A percentile compares a stretch with the other conserved stretches of the same genome.
Evolutionary conservation across 2,797 vertebrate genomes (phyloP).

Genomic region (Otus scops): DNA sequence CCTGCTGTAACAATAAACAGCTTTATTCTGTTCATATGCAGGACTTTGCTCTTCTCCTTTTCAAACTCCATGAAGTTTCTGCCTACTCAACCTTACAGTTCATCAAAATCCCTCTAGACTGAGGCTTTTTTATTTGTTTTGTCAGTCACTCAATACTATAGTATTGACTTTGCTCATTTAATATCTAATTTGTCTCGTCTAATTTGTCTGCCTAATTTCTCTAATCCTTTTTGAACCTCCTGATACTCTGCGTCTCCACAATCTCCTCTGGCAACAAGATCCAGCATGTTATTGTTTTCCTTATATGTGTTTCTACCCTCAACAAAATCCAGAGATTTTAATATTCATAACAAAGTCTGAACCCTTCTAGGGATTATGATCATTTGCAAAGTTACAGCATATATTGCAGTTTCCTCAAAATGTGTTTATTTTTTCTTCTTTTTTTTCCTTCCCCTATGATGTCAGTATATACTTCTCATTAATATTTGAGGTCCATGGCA

Average conservation of each 20-base stretch:
- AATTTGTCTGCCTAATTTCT: conserved; percentile 45
- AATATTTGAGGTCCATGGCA: neutral
- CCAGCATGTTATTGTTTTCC: neutral
- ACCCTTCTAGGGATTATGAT: neutral
- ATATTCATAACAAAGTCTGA: neutral
- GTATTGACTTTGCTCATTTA: conserved; percentile 42
- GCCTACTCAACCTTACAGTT: neutral
- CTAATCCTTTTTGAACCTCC: conserved; percentile 19
- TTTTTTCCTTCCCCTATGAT: no score
- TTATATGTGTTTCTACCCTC: neutral
- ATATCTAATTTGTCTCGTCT: conserved; percentile 23
- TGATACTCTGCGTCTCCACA: neutral
- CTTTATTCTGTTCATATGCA: neutral
- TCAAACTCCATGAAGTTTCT: neutral
- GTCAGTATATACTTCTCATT: neutral
- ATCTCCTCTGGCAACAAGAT: neutral
- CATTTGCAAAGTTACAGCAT: neutral
- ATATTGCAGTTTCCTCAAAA: neutral
- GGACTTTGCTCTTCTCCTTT: neutral
- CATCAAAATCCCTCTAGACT: neutral
- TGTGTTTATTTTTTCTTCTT: neutral
- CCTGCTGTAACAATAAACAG: neutral
- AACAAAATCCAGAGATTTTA: neutral
- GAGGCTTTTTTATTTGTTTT: conserved; percentile 15
- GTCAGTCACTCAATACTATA: neutral